Evolutionary conservation across 1,140 invertebrate species (phyloP), one percentile per base, ranked within the genome.

Genomic region (Conus betulinus): DNA sequence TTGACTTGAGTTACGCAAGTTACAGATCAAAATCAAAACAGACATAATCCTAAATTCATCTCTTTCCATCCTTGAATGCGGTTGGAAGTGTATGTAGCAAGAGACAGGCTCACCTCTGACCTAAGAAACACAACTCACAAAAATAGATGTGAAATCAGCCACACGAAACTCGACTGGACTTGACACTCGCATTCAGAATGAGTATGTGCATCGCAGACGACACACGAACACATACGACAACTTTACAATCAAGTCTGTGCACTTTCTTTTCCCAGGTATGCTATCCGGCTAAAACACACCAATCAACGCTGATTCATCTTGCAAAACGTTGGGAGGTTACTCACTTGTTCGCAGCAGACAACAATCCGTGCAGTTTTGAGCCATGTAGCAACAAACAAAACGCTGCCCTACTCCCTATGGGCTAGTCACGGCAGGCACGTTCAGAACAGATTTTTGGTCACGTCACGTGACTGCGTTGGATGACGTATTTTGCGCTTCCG

Each of bases 361-460:
- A 87, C 67, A 87, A 87, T 27, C 53, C 51, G 13, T 27, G 20
- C 79, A 81, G 79, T 81, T 53, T 76, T 51, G n/a, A 78, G 10
- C 25, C 53, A 17, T 67, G 20, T 55, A 60, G 85, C 84, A 57
- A 53, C 74, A 51, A 51, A 87, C 85, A 78, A 79, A 87, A 76
- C 85, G 74, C 74, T 55, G 74, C 57, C 74, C 74, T 87, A 87
- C 74, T 87, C 71, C 85, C 71, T 76, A 67, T 86, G 17, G 60
- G 60, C 60, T 71, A 87, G 76, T 87, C 71, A 27, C 71, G 55
- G 85, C 85, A 76, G 85, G 85, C 85, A 87, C 85, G 85, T 87
- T 87, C 79, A 74, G 85, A 79, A 87, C n/a, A 17, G 85, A 78
- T 74, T 78, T 71, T 71, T 71, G 52, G 25, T 71, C n/a, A 5